Conservation (phyloP, 2,113 vertebrate genomes). For the Pyrgilauda ruficollis region DNA sequence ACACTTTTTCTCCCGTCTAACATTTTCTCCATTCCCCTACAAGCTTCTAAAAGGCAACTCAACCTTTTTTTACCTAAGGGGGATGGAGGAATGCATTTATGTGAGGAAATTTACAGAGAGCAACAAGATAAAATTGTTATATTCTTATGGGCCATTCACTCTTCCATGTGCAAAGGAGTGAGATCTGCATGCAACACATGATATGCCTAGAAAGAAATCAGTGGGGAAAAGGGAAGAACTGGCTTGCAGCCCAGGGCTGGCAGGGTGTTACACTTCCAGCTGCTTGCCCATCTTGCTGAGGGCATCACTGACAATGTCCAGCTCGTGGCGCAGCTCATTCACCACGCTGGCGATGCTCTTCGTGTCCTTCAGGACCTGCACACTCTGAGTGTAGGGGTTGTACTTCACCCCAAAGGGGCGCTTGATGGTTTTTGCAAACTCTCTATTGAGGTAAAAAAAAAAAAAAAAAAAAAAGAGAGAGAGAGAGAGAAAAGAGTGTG, state of each 20-base stretch:
- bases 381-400: conserved; percentile 92
- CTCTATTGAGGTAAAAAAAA: conserved; percentile 70
- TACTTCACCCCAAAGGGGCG: conserved; percentile 95
- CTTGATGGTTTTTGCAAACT: conserved; percentile 96
- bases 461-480: not conserved
- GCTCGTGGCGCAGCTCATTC: conserved; percentile 88
- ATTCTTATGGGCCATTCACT: not conserved
- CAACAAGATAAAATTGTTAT: not conserved
- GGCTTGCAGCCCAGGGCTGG: not conserved
- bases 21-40: not conserved
- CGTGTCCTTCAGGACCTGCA: conserved; percentile 90
- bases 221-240: not conserved
- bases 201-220: not conserved
- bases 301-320: conserved; percentile 89
- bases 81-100: not conserved
- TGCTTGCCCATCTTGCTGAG: conserved; percentile 87
- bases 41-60: not conserved
- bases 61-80: not conserved
- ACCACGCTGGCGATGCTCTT: conserved; percentile 87
- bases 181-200: not conserved
- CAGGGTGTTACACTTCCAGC: conserved; percentile 74
- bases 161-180: not conserved
- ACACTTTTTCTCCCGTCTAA: not conserved
- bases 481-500: not conserved
- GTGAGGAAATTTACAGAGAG: not conserved